Evolutionary conservation across 2,113 vertebrate species (phyloP), one percentile per base, ranked within the genome.

Genomic region (Oxygymnocypris stewartii): DNA sequence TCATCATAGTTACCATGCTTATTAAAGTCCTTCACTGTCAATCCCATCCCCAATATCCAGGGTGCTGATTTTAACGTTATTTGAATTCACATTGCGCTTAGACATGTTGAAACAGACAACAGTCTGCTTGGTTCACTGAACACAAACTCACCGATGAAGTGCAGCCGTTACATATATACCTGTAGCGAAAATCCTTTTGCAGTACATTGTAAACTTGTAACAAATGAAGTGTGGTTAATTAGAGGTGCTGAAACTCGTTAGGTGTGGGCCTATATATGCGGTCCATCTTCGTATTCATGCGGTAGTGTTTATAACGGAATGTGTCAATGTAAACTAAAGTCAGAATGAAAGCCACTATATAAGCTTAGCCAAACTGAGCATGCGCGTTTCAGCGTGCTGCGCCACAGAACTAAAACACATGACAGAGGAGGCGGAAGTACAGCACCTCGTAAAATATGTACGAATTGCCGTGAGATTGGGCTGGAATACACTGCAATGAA

Each of bases 1-100:
- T 91, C 8, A 61, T 54, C 35, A 80, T 44, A 81, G 63, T 82
- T 35, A 82, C 25, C 28, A 37, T 51, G 44, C 1, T 71, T 69
- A 82, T 82, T 69, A 71, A 44, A 12, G 80, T 71, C 63, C 42
- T 51, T 81, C 23, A 74, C 28, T 40, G 0, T 82, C 63, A 71
- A 6, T 47, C 35, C 20, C 57, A 18, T n/a, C 6, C 23, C 18
- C 31, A 61, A 74, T n/a, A 44, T 65, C 23, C 59, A 14, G 23
- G 7, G 37, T 25, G 23, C 37, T 81, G 59, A 47, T 31, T 31
- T 2, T 47, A 31, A 40, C 51, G 28, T 31, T 31, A 31, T 40
- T 80, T 80, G 2, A 59, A 63, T 3, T 77, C 23, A 25, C 14
- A 51, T 77, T 18, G 25, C 12, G 12, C 57, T 0, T 61, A 4